phyloP scores from a whole-genome alignment of 2,888 invertebrate genomes.

The Habroteleia sp. region DNA sequence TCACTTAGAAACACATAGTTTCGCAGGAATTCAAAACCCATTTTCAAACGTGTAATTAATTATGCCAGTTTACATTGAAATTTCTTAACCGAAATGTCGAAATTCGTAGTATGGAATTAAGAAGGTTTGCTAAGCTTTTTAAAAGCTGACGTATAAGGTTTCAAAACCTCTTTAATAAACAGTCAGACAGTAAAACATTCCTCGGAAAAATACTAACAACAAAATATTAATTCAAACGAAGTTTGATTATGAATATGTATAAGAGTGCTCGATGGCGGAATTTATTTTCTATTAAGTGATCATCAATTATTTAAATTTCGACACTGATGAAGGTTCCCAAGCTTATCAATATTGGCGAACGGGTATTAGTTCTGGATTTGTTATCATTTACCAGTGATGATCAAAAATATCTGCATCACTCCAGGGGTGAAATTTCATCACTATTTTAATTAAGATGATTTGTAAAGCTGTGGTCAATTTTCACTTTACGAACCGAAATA shows the following conservation, averaged over 20 bases:
- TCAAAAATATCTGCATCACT: too few relatives aligned
- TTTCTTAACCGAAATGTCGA: slow-evolving; percentile 1
- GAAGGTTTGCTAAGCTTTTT: slow-evolving; percentile 2
- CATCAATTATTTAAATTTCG: slow-evolving; percentile 40
- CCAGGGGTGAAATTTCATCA: too few relatives aligned
- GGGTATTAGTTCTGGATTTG: slow-evolving; percentile 11
- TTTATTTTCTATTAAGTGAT: slow-evolving; percentile 36
- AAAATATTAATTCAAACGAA: not conserved
- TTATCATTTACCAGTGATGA: slow-evolving; percentile 3
- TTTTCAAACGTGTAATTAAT: not conserved
- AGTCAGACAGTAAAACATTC: slow-evolving; percentile 1
- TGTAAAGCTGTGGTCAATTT: too few relatives aligned
- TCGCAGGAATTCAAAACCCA: not conserved
- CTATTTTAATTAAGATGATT: too few relatives aligned
- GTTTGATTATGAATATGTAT: slow-evolving; percentile 31
- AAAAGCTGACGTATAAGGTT: slow-evolving; percentile 5
- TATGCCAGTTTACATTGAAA: not conserved
- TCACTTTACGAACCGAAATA: too few relatives aligned
- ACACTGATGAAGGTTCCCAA: slow-evolving; percentile 9
- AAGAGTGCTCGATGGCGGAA: slow-evolving; percentile 13
- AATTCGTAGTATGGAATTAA: not conserved
- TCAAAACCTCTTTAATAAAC: slow-evolving; percentile 2
- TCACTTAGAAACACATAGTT: too few relatives aligned
- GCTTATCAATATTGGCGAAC: slow-evolving; percentile 9
- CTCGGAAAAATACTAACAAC: not conserved